A percentile compares a stretch with the other conserved stretches of the same genome.
Conservation (phyloP, 64 coral and sea anemone species). For the Porites australiensis region DNA sequence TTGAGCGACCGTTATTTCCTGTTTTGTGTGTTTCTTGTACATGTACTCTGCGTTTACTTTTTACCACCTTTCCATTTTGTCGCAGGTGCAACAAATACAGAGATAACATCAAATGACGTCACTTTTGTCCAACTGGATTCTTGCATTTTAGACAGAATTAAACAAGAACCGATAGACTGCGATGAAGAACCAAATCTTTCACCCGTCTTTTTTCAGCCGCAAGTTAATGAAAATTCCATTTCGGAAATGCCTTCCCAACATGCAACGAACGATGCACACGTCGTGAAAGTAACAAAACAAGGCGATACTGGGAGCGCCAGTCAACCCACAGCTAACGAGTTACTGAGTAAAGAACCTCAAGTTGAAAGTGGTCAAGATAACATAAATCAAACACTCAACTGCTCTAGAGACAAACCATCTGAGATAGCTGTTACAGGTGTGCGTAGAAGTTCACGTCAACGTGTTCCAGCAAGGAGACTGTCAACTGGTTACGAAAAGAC, state of each 20-base stretch:
- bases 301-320: no score
- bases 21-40: no score
- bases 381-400: neutral
- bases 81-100: neutral
- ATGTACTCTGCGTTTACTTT: no score
- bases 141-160: conserved; percentile 12
- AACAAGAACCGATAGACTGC: conserved; percentile 20
- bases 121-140: conserved; percentile 1
- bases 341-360: neutral
- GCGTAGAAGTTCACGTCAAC: neutral
- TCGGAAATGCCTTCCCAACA: neutral
- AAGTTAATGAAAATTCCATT: neutral
- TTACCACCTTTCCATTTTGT: no score
- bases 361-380: neutral
- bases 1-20: no score
- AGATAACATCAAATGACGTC: neutral
- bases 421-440: neutral
- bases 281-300: no score
- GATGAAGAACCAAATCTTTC: neutral
- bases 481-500: neutral
- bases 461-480: neutral
- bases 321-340: neutral
- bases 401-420: no score
- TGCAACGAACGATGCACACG: neutral
- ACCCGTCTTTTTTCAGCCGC: neutral